phyloP scores from a whole-genome alignment of 1,140 invertebrate genomes.

The Lepidurus couesii region DNA sequence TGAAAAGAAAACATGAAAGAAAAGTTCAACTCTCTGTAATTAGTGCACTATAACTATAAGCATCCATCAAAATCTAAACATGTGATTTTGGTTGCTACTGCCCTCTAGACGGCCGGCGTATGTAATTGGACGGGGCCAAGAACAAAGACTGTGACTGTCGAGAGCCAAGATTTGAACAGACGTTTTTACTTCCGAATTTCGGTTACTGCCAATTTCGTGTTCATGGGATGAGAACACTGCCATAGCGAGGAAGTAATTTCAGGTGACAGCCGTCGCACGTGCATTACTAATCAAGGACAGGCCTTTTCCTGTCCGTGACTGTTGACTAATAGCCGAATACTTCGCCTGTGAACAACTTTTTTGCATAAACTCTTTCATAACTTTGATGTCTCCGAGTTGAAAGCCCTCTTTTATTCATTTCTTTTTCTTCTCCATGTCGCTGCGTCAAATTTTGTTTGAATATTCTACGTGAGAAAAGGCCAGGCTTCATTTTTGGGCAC shows the following conservation, averaged over 20 bases:
- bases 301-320: background rate
- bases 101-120: too few species aligned
- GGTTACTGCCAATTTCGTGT: constrained; percentile 10
- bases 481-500: too few species aligned
- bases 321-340: constrained; percentile 10
- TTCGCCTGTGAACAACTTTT: background rate
- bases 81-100: too few species aligned
- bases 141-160: background rate
- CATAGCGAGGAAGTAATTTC: background rate
- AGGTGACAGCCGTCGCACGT: constrained; percentile 16
- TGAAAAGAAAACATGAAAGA: too few species aligned
- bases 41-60: too few species aligned
- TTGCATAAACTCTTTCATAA: background rate
- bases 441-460: background rate
- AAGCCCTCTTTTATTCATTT: background rate
- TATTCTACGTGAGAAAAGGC: too few species aligned
- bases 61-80: too few species aligned
- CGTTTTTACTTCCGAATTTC: background rate
- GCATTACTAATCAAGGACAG: constrained; percentile 22
- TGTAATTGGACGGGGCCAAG: background rate
- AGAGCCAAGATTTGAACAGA: background rate
- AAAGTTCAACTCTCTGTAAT: too few species aligned
- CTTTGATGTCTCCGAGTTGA: background rate
- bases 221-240: background rate
- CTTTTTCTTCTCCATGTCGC: background rate